Evolutionary conservation across 35 echinoderm and acorn worm species (phyloP), one percentile per base, ranked within the genome.

Genomic region (Apostichopus japonicus): DNA sequence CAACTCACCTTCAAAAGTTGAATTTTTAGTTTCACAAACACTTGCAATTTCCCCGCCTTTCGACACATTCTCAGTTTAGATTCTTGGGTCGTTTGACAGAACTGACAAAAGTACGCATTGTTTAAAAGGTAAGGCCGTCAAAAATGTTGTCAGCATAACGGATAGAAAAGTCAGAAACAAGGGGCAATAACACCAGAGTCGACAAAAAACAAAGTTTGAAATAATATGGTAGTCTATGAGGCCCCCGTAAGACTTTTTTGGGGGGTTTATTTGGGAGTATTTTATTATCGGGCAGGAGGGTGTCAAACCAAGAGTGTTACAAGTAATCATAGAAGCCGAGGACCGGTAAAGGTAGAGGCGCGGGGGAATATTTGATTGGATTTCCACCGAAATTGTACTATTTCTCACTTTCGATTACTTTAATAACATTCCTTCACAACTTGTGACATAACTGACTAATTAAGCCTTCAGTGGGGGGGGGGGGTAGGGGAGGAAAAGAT

Each of bases 1-100:
- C 33, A 84, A 10, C 17, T 84, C 81, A 84, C 81, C 81, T 84
- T 84, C 81, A 84, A 57, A 84, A 23, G 81, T 84, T 84, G 81
- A 84, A 84, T 84, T 84, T 61, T 84, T 22, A 84, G 17, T 84
- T 84, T 84, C 19, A 23, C 51, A 84, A 84, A 84, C 81, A 84
- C 81, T 84, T 58, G 81, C 22, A 55, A 44, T 55, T 57, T 84
- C 57, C 54, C 81, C 81, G 53, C 81, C 51, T 58, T 53, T 58
- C 54, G 81, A 84, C 81, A 84, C 57, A 84, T 84, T 54, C 81
- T 56, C 16, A 57, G 54, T 84, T 57, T 84, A 84, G n/a, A 84
- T 84, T 84, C 55, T n/a, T 17, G 11, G 54, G 54, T 57, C 81
- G 27, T 15, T 17, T 84, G 81, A 84, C 81, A 84, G 55, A 55